Base-by-base conservation (phyloP, 2,888 invertebrate genomes). In the Lymantria monacha region DNA sequence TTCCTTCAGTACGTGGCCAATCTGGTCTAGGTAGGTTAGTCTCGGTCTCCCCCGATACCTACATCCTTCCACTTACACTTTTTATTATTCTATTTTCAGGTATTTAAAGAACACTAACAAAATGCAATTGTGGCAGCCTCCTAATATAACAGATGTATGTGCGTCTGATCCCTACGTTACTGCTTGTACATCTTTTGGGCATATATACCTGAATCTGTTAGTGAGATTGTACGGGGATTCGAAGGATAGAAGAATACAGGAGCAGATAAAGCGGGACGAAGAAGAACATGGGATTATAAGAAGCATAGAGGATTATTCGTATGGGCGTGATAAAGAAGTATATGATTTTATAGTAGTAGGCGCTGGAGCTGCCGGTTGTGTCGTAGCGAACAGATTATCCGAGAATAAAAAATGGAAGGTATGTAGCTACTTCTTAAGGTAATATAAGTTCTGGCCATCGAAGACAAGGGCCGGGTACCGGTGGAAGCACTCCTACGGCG, bases 301-400 rank as follows among this genome's bases (percentile, higher is more conserved):
- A 44, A 48, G 40, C 42, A 3, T 53, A 0, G 33, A 49, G 2
- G 11, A 42, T 10, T 30, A 31, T 14, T 3, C 15, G 11, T 10
- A 13, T 7, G 1, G 5, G 12, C 12, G n/a, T 10, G 48, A 15
- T 30, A 38, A 22, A 15, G 69, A 72, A 14, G 74, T 75, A 30
- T 85, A 79, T 47, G 86, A 87, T 41, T 87, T 87, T 31, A 78
- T 87, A 1, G 74, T 87, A 0, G 83, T 87, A 0, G 87, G 86
- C 0, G 87, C 85, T 0, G 87, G 87, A 0, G 31, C 85, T 0
- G 81, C 87, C 0, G 87, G 87, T 0, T 83, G 85, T 40, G 81
- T 87, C 0, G 74, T 85, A 0, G 79, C 84, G 0, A 85, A 82
- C 37, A 66, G 87, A 51, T 49, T 87, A 13, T 73, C 83, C 1